Evolutionary conservation across 2,888 invertebrate genomes (phyloP).

Genomic region (Nemoura dubitans): DNA sequence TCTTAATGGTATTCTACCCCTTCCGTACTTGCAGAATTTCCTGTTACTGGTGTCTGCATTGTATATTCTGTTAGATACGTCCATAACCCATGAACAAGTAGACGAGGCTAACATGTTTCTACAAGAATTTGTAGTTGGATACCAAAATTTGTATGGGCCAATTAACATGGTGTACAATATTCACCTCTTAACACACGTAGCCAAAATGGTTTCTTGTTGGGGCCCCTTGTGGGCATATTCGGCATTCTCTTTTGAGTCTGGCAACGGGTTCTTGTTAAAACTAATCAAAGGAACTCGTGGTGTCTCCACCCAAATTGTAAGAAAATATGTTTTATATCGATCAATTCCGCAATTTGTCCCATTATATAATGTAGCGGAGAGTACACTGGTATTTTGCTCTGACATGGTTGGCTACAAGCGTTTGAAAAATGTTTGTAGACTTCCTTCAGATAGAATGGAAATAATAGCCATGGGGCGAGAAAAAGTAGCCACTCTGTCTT

Average conservation of each 20-base stretch:
- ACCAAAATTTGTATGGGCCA: neutral
- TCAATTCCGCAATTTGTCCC: neutral
- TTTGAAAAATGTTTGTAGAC: neutral
- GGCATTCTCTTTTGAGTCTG: conserved; percentile 18
- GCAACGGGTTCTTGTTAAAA: conserved; percentile 14
- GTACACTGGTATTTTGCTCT: neutral
- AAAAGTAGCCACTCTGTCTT: neutral
- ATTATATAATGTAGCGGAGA: neutral
- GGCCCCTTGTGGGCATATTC: conserved; percentile 23
- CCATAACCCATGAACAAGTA: neutral
- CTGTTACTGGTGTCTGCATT: conserved; percentile 9
- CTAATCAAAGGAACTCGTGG: neutral
- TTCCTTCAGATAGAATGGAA: neutral
- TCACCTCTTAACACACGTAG: conserved; percentile 34
- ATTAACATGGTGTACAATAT: conserved; percentile 17
- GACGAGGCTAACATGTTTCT: conserved; percentile 14
- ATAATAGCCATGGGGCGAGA: neutral
- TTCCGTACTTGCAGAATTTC: neutral
- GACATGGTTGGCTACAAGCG: neutral
- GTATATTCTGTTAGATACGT: conserved; percentile 23
- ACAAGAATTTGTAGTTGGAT: neutral
- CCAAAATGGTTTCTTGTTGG: neutral
- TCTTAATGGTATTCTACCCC: neutral
- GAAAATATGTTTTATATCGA: neutral
- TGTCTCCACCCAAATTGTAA: neutral